phyloP scores from a whole-genome alignment of 1,140 invertebrate species.

The Bombus balteatus region DNA sequence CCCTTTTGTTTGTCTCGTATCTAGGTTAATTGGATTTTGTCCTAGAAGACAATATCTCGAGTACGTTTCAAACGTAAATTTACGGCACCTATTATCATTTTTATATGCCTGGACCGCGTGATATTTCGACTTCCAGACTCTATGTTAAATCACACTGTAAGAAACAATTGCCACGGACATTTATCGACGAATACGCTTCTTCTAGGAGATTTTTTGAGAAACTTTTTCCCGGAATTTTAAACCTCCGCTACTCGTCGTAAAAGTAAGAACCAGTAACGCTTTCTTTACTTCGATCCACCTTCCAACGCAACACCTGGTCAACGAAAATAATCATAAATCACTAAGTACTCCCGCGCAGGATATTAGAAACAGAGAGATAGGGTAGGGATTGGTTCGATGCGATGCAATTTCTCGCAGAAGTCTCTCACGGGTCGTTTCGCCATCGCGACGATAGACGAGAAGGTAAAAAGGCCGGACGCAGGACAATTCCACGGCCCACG shows the following conservation, averaged over 20 bases:
- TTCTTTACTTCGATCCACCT: no score
- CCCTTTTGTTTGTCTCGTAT: background rate
- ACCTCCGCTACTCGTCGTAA: no score
- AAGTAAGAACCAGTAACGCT: no score
- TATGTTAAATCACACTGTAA: no score
- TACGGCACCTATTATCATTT: no score
- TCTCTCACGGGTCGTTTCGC: slow-evolving; percentile 60
- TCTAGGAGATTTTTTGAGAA: no score
- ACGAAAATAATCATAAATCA: slow-evolving; percentile 23
- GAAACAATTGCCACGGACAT: no score
- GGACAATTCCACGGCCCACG: slow-evolving; percentile 71
- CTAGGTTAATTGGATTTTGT: background rate
- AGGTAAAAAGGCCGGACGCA: slow-evolving; percentile 56
- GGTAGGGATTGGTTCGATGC: background rate
- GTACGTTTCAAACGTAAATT: background rate
- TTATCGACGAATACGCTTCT: no score
- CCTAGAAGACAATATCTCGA: background rate
- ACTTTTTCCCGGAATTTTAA: no score
- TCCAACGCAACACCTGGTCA: slow-evolving; percentile 12
- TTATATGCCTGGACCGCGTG: no score
- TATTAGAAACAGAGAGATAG: background rate
- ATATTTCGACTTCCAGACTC: no score
- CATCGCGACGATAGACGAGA: slow-evolving; percentile 41
- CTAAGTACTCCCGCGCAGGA: slow-evolving; percentile 4
- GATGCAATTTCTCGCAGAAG: slow-evolving; percentile 2